Percentiles rank a stretch among this genome's conserved stretches.
phyloP scores from a whole-genome alignment of 2,113 vertebrate genomes.

The Datnioides undecimradiatus region DNA sequence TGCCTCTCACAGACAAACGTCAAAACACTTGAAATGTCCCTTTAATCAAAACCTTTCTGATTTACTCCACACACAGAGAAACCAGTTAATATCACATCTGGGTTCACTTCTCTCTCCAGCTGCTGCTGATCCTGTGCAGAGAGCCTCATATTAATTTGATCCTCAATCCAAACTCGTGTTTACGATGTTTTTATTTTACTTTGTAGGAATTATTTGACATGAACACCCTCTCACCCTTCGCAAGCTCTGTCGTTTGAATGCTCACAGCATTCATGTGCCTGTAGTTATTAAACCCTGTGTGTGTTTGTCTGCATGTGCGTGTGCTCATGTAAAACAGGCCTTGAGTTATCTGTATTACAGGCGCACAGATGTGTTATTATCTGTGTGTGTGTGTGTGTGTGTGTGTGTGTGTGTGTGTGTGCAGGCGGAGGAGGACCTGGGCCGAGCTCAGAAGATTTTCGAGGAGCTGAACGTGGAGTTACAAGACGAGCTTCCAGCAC shows the following conservation, averaged over 20 bases:
- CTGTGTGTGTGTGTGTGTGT: conserved; percentile 38
- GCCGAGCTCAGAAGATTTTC: conserved; percentile 97
- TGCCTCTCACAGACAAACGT: too few species aligned
- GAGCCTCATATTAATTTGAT: conserved; percentile 5
- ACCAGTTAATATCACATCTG: too few species aligned
- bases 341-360: neutral
- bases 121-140: conserved; percentile 25
- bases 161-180: conserved; percentile 4
- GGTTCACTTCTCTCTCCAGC: too few species aligned
- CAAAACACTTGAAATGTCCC: too few species aligned
- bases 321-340: conserved; percentile 2
- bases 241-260: neutral
- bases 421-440: conserved; percentile 96
- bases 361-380: conserved; percentile 10
- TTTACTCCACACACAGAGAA: too few species aligned
- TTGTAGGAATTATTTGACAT: neutral
- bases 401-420: conserved; percentile 41
- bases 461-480: conserved; percentile 97
- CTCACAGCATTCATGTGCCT: neutral
- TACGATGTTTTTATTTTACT: neutral
- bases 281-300: conserved; percentile 56
- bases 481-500: conserved; percentile 94
- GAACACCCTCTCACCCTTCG: neutral
- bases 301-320: conserved; percentile 24
- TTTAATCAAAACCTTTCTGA: too few species aligned